Evolutionary conservation across 1,140 invertebrate genomes (phyloP), one percentile per base, ranked within the genome.

Genomic region (Papilio polyxenes): DNA sequence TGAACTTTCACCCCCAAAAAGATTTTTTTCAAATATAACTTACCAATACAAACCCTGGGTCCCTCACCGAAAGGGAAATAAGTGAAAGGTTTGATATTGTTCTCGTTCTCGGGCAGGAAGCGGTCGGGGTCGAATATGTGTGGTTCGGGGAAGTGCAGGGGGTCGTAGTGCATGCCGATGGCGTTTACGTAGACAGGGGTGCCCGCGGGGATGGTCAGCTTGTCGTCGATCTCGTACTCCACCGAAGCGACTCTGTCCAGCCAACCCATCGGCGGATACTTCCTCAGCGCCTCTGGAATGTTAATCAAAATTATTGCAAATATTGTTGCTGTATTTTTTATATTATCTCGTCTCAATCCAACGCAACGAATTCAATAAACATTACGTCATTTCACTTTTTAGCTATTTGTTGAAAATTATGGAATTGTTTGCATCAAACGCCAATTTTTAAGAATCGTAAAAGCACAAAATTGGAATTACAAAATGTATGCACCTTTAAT

Each of bases 61-160:
- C 76, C 76, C 17, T 79, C 76, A n/a, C 76, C 76, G 37, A 79
- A 79, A 2, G 76, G 51, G 11, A 40, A n/a, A 11, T 40, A 56
- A 13, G 53, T 40, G 0, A 72, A 72, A 17, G 76, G 37, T n/a
- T 79, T 79, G 1, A 59, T 62, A 17, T 44, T 44, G 3, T 93
- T 92, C 72, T 95, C 94, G 48, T 95, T 92, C 9, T 93, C 91
- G 13, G 31, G 31, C 11, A 90, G 82, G 83, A 96, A 96, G 65
- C 96, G 85, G 56, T 96, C 95, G 3, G 96, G 96, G 83, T 94
- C 85, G 82, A 96, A 96, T 59, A 86, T 88, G 5, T 95, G 89
- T 4, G 96, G 96, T 17, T 96, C 88, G 1, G 92, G 89, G 83
- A 92, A 96, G 53, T 92, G 90, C 11, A 94, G 84, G 3, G 93